A percentile compares a stretch with the other conserved stretches of the same genome.
phyloP scores from a whole-genome alignment of 2,888 invertebrate species.

The Euspilapteryx auroguttella region DNA sequence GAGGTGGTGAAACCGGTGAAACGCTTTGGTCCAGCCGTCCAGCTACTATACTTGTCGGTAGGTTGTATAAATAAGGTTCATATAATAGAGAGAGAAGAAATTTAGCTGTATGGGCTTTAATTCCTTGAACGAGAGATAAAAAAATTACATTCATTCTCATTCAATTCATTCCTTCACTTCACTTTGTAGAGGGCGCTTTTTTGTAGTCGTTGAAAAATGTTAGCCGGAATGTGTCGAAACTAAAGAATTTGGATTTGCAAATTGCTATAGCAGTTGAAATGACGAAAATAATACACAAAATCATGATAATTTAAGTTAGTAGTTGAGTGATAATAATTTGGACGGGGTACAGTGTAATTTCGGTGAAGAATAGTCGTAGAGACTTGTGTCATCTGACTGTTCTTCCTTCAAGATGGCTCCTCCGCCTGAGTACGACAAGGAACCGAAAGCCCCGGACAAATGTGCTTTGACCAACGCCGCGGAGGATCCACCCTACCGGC shows the following conservation, averaged over 20 bases:
- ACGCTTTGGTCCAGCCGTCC: no score
- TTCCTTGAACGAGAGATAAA: no score
- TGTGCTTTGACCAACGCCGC: conserved; percentile 33
- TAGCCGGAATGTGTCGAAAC: conserved; percentile 48
- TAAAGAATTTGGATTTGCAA: conserved; percentile 40
- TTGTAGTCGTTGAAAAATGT: conserved; percentile 44
- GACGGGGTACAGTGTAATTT: conserved; percentile 33
- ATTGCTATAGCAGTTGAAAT: conserved; percentile 38
- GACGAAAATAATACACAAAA: conserved; percentile 27
- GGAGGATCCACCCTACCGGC: conserved; percentile 54
- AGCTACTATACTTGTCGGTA: no score
- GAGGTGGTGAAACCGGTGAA: no score
- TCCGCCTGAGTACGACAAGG: conserved; percentile 75
- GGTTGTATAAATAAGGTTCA: no score
- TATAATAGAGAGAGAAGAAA: no score
- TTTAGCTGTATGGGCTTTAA: no score
- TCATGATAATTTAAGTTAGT: conserved; percentile 39
- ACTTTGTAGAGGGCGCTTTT: no score
- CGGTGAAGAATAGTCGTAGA: conserved; percentile 52
- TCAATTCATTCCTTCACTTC: no score
- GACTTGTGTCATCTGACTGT: conserved; percentile 62
- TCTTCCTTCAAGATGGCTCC: conserved; percentile 74
- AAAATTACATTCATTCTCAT: no score
- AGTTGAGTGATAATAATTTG: conserved; percentile 24
- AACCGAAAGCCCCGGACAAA: conserved; percentile 77